These are phyloP conservation scores for Gymnarchus niloticus DNA, from an alignment of 2,113 vertebrate genomes.

Conservation along the genomic window DNA sequence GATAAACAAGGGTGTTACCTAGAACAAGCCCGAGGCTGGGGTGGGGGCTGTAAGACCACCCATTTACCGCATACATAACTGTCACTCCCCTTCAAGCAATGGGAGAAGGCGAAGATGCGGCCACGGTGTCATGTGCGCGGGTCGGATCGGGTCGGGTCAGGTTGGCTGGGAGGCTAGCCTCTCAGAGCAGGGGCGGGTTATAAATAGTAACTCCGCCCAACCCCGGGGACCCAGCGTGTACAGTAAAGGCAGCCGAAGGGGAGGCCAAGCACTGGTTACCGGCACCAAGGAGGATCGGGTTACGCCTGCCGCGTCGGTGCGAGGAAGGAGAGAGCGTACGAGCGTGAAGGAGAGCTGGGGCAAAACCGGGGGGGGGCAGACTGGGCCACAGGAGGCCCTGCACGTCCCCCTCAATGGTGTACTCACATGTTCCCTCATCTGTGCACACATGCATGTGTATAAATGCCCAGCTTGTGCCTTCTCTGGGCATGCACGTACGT, in stretches of 20 bases:
- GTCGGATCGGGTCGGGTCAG: not conserved
- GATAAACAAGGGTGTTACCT: slow-evolving; percentile 9
- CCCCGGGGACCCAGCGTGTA: not conserved
- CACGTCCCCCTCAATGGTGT: not conserved
- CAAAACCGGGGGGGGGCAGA: not conserved
- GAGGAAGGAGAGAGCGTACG: not conserved
- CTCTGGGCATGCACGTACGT: not conserved
- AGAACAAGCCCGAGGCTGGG: not conserved
- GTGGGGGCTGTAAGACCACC: not conserved
- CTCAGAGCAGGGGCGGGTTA: not conserved
- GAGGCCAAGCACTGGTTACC: not conserved
- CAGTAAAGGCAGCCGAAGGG: not conserved
- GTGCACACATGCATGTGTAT: not conserved
- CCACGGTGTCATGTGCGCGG: not conserved
- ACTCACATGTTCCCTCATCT: not conserved
- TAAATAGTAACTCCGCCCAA: not conserved
- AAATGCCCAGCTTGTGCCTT: not conserved
- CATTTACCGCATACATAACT: not conserved
- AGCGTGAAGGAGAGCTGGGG: not conserved
- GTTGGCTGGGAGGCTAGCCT: not conserved
- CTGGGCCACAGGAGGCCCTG: not conserved
- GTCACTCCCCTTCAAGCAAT: not conserved
- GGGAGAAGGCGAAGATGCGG: not conserved
- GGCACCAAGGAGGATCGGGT: not conserved
- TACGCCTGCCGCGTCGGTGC: not conserved